Percentiles rank a stretch among this genome's conserved stretches.
Evolutionary conservation across 2,888 invertebrate genomes (phyloP).

Genomic region (Hesperia comma): DNA sequence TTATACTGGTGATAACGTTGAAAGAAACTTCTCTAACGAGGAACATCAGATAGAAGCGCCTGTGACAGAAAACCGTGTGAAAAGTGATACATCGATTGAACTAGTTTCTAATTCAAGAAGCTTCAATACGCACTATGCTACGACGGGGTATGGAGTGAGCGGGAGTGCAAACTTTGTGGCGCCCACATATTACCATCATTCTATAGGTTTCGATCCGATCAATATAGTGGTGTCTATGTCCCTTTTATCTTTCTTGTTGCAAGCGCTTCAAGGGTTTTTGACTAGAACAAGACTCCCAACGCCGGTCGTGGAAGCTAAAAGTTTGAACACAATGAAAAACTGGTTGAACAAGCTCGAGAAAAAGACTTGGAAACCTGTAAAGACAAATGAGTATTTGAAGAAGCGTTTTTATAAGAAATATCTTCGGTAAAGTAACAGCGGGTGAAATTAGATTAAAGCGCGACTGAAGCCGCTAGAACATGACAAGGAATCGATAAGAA

Average conservation of each 20-base stretch:
- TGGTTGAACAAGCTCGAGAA: slow-evolving; percentile 63
- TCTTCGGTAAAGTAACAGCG: slow-evolving; percentile 43
- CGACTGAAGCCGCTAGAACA: too few species aligned
- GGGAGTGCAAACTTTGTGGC: slow-evolving; percentile 60
- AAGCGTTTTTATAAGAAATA: slow-evolving; percentile 53
- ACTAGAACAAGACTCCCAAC: slow-evolving; percentile 67
- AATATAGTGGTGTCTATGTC: slow-evolving; percentile 79
- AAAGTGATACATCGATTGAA: slow-evolving; percentile 32
- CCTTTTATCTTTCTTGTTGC: slow-evolving; percentile 72
- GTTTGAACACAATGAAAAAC: slow-evolving; percentile 55
- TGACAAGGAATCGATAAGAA: too few species aligned
- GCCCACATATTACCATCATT: slow-evolving; percentile 75
- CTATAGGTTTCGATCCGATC: slow-evolving; percentile 80
- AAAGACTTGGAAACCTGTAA: slow-evolving; percentile 47
- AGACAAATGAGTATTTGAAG: slow-evolving; percentile 58
- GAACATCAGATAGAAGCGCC: slow-evolving; percentile 68
- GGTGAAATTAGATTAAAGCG: slow-evolving; percentile 9
- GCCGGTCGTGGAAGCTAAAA: slow-evolving; percentile 69
- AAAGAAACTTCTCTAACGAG: slow-evolving; percentile 40
- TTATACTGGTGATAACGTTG: slow-evolving; percentile 5
- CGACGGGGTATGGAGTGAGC: slow-evolving; percentile 66
- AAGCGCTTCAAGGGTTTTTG: slow-evolving; percentile 74
- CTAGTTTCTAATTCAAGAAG: slow-evolving; percentile 50
- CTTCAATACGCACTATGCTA: slow-evolving; percentile 62
- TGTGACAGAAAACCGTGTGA: slow-evolving; percentile 45